phyloP scores from a whole-genome alignment of 2,113 vertebrate species.

The Hypocryptadius cinnamomeus region DNA sequence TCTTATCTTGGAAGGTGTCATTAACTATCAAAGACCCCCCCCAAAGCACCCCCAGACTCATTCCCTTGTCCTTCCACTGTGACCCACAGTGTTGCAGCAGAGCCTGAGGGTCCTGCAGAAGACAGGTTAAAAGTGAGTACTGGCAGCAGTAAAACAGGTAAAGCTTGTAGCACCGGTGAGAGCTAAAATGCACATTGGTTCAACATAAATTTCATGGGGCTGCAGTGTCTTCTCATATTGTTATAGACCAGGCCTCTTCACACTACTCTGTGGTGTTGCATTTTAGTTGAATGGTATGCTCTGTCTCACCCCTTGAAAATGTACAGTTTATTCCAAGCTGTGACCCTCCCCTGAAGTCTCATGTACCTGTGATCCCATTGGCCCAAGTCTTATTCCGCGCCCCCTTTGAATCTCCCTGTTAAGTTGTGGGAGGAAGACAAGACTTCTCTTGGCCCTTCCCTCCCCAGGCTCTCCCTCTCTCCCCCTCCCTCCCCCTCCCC shows the following conservation, averaged over 20 bases:
- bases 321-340: too few relatives aligned
- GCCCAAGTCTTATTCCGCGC: too few relatives aligned
- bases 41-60: neutral
- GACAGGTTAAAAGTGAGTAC: neutral
- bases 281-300: too few relatives aligned
- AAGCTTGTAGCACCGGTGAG: neutral
- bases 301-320: too few relatives aligned
- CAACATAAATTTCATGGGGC: neutral
- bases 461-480: too few relatives aligned
- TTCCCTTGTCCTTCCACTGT: neutral
- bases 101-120: neutral
- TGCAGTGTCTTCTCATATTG: accelerated
- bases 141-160: neutral
- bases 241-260: neutral
- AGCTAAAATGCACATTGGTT: neutral
- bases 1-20: neutral
- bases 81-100: neutral
- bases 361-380: too few relatives aligned
- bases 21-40: neutral
- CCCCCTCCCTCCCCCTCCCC: too few relatives aligned
- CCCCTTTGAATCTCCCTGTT: too few relatives aligned
- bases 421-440: too few relatives aligned
- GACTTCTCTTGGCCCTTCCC: too few relatives aligned
- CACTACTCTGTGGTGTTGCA: too few relatives aligned
- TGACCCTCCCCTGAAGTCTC: too few relatives aligned